Evolutionary conservation across 1,140 invertebrate species (phyloP), one percentile per base, ranked within the genome.

Genomic region (Chironomus tepperi): DNA sequence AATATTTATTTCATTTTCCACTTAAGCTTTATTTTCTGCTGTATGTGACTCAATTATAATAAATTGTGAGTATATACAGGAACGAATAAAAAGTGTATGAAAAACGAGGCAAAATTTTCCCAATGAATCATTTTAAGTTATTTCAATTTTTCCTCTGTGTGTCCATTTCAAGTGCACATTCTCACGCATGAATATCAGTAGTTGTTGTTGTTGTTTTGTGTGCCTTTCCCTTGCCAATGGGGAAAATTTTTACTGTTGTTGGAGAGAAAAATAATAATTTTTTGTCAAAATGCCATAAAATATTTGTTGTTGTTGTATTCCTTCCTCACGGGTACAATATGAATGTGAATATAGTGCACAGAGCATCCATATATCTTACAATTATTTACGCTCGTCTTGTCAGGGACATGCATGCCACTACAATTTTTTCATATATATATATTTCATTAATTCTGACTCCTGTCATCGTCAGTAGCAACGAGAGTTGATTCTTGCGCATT

Each of bases 321-420:
- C 24, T 34, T 34, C 24, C 24, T 34, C 65, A 21, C 65, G 65
- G 18, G 16, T n/a, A 57, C 47, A 57, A 57, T n/a, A 47, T 47
- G 15, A 47, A 47, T 10, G 43, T n/a, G 47, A 5, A 34, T 34
- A 2, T 34, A 57, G 47, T n/a, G 47, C 12, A 57, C 3, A 57
- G 12, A 57, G 47, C 24, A 57, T 57, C 47, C 15, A 57, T 57
- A 57, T 57, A 21, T 70, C 19, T 21, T 70, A 21, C 65, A 18
- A 70, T 70, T 70, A 70, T 70, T 70, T 21, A 70, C 65, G 65
- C 65, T 70, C 65, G 65, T 70, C 18, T 18, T 70, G 65, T 70
- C 65, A 70, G 65, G 16, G 65, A 21, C 65, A 70, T 70, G 65
- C 16, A 18, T 19, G 65, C 65, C 9, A 70, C 10, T 70, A 9